Evolutionary conservation across 2,888 invertebrate species (phyloP).

Genomic region (Calameuta pallipes): DNA sequence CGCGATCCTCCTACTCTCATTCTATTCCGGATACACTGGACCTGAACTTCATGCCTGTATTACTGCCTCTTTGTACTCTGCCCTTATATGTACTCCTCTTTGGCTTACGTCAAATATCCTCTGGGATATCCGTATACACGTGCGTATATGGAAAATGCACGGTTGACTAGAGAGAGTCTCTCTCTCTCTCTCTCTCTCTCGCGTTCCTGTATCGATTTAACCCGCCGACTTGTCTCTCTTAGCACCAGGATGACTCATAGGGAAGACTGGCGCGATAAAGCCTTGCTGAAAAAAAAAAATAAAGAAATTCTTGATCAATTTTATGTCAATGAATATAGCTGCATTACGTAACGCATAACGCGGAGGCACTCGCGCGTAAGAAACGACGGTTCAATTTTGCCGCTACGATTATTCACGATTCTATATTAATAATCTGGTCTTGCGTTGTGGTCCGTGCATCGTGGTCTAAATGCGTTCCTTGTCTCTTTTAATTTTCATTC

Average conservation of each 20-base stretch:
- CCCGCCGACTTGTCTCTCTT: neutral
- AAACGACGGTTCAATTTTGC: neutral
- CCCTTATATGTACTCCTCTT: neutral
- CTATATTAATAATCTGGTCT: neutral
- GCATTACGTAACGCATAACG: neutral
- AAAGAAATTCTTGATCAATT: neutral
- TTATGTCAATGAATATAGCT: neutral
- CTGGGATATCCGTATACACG: neutral
- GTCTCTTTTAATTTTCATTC: conserved; percentile 20
- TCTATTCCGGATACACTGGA: neutral
- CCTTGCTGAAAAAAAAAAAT: neutral
- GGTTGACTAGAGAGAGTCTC: neutral
- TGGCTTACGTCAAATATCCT: neutral
- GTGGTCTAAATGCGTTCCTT: neutral
- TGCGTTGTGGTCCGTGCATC: neutral
- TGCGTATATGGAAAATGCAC: neutral
- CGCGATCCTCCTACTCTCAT: neutral
- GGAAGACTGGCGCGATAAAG: neutral
- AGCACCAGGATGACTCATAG: neutral
- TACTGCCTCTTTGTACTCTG: neutral
- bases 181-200: neutral
- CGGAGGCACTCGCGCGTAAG: neutral
- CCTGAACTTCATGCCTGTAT: neutral
- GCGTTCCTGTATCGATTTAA: neutral
- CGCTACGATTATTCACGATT: neutral